phyloP scores from a whole-genome alignment of 2,888 invertebrate species.

The Hirtodrosophila trivittata region DNA sequence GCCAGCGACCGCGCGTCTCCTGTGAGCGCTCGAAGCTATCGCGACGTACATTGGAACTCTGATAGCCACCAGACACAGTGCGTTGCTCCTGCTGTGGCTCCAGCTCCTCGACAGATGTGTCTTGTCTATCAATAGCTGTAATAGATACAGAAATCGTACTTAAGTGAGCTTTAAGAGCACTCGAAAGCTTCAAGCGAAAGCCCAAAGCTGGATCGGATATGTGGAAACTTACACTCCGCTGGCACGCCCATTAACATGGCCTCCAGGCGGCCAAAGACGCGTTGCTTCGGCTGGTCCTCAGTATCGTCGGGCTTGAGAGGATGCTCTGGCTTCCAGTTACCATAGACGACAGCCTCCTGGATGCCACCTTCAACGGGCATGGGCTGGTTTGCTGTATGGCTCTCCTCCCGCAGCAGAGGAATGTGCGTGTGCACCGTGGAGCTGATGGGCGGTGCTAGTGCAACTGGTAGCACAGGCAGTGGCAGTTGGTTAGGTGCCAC shows the following conservation, averaged over 20 bases:
- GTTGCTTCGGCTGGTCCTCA: conserved; percentile 45
- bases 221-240: conserved; percentile 43
- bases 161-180: background rate
- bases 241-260: conserved; percentile 71
- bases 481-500: conserved; percentile 17
- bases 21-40: conserved; percentile 58
- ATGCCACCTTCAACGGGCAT: conserved; percentile 24
- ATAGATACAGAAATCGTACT: background rate
- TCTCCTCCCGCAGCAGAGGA: conserved; percentile 57
- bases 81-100: conserved; percentile 17
- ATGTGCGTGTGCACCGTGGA: conserved; percentile 70
- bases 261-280: conserved; percentile 61
- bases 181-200: background rate
- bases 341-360: conserved; percentile 75
- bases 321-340: conserved; percentile 78
- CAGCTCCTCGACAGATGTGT: conserved; percentile 49
- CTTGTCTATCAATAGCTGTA: conserved; percentile 42
- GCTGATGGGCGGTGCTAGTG: conserved; percentile 33
- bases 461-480: conserved; percentile 17
- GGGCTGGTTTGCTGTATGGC: conserved; percentile 12
- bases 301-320: conserved; percentile 57
- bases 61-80: conserved; percentile 30
- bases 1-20: conserved; percentile 53
- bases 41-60: conserved; percentile 28
- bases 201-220: too few species aligned